Percentiles rank a stretch among this genome's conserved stretches.
phyloP scores from a whole-genome alignment of 2,113 vertebrate genomes.

The Xenopus borealis region DNA sequence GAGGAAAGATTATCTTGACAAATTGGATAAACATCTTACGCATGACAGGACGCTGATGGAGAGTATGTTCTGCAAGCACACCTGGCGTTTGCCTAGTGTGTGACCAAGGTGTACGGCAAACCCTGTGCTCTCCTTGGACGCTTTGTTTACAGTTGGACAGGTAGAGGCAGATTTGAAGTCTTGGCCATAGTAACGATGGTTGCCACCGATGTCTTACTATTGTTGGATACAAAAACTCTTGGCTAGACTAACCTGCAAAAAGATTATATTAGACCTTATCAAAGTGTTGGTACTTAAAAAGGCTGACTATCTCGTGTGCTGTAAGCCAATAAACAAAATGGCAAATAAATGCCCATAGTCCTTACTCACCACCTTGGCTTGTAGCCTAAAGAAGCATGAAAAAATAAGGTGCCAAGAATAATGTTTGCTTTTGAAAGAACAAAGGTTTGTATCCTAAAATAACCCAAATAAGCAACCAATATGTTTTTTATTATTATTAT shows the following conservation, averaged over 20 bases:
- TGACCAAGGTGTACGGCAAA: conserved; percentile 73
- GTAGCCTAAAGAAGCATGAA: conserved; percentile 43
- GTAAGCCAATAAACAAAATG: conserved; percentile 47
- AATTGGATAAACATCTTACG: conserved; percentile 99
- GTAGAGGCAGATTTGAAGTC: conserved; percentile 84
- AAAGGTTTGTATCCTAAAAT: conserved; percentile 40
- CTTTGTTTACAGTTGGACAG: conserved; percentile 85
- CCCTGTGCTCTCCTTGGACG: conserved; percentile 64
- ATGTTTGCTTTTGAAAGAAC: conserved; percentile 36
- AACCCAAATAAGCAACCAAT: conserved; percentile 21
- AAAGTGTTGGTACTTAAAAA: conserved; percentile 54
- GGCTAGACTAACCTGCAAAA: conserved; percentile 56
- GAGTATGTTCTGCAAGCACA: conserved; percentile 85
- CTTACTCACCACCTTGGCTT: conserved; percentile 39
- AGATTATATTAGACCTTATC: conserved; percentile 54
- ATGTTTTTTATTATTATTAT: too few species aligned
- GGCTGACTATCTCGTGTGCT: conserved; percentile 32
- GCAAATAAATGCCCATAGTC: conserved; percentile 33
- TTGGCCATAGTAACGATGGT: conserved; percentile 71
- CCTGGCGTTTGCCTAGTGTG: conserved; percentile 91
- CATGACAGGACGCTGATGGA: conserved; percentile 98
- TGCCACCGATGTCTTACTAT: conserved; percentile 70
- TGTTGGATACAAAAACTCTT: conserved; percentile 56
- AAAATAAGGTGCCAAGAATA: conserved; percentile 31
- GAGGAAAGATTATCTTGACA: conserved; percentile 99